Evolutionary conservation across 2,888 invertebrate species (phyloP).

Genomic region (Drosophila koepferae): DNA sequence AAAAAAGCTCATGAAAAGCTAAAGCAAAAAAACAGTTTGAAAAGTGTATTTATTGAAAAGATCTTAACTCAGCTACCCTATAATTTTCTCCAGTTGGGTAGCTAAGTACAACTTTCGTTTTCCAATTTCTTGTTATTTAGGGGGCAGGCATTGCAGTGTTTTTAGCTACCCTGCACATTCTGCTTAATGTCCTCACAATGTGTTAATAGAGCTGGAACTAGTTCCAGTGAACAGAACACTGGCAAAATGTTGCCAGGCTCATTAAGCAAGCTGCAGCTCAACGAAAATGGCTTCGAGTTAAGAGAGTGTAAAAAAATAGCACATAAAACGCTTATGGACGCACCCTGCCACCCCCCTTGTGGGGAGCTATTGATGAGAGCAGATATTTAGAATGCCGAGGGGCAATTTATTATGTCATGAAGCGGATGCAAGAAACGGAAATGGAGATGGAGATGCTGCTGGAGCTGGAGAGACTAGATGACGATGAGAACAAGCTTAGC

Average conservation of each 20-base stretch:
- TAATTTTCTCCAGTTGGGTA: neutral
- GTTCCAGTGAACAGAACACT: conserved; percentile 19
- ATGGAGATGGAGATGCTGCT: conserved; percentile 15
- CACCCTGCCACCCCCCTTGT: conserved; percentile 8
- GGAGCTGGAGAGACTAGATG: neutral
- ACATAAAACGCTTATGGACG: conserved; percentile 66
- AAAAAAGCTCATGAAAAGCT: neutral
- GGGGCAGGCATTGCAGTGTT: neutral
- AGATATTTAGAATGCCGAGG: conserved; percentile 60
- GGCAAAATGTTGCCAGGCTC: conserved; percentile 58
- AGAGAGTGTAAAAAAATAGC: conserved; percentile 5
- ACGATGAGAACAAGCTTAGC: conserved; percentile 4
- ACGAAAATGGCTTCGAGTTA: conserved; percentile 32
- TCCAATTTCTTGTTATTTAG: neutral
- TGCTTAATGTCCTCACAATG: neutral
- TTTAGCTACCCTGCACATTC: neutral
- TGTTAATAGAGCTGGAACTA: conserved; percentile 16
- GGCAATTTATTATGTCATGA: conserved; percentile 71
- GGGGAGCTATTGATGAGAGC: conserved; percentile 53
- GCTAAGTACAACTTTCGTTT: neutral
- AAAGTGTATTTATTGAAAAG: neutral
- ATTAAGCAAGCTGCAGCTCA: conserved; percentile 59
- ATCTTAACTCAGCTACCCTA: neutral
- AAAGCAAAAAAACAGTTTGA: neutral
- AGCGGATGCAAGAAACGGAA: conserved; percentile 47